Base-by-base conservation (phyloP, 92 coral and sea anemone species). In the Phenganax subtilis region DNA sequence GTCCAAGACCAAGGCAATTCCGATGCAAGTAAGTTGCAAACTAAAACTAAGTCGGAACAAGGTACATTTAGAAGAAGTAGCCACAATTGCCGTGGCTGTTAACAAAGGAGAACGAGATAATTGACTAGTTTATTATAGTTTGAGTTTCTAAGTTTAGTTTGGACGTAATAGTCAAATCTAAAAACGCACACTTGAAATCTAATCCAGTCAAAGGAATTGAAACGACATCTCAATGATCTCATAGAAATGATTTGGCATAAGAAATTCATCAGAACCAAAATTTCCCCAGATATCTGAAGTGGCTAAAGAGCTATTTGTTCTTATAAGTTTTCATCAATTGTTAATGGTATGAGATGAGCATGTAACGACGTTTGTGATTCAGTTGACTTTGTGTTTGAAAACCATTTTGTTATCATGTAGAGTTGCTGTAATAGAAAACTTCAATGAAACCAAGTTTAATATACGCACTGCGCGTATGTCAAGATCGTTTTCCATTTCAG, bases 51-150 rank as follows among this genome's bases (percentile, higher is more conserved):
- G 17, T 53, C 53, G 6, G 73, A 68, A 30, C 73, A 68, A 68
- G 51, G 77, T 20, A 51, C 77, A 5, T 20, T 73, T 73, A 54
- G 44, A 52, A 53, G 77, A 73, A 73, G 6, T 73, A 73, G 77
- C 77, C 30, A 73, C 77, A 52, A 73, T 51, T 29, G 77, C 77
- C 30, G 77, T 73, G 77, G 77, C 77, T 27, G 51, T 73, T n/a
- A 73, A 73, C 51, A 73, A 73, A 8, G 37, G 51, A 8, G 10
- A 71, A 16, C 9, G 16, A 71, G 20, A 37, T 11, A 20, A 64
- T 59, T 59, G 65, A 59, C 65, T 59, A 14, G 65, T 59, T 25
- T 59, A 59, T 37, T 0, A 59, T 64, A 28, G 70, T 20, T 64
- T 64, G 65, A 10, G 70, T 64, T 64, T 64, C 11, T 28, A 64